phyloP scores from a whole-genome alignment of 2,888 invertebrate species.

The Nudaria mundana region DNA sequence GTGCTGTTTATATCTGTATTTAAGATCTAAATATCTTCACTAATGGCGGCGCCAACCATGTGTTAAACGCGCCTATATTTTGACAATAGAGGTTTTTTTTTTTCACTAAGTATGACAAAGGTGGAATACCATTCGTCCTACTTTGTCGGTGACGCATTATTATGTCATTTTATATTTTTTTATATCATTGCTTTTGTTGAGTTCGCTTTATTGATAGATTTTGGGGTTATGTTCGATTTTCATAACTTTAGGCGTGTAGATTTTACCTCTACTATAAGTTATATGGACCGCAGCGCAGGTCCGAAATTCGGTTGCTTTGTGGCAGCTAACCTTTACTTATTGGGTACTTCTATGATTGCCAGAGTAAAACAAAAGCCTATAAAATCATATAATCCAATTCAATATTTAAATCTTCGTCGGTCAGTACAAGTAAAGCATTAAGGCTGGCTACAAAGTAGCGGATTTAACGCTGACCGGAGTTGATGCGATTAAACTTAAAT shows the following conservation, averaged over 20 bases:
- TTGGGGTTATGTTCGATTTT: slow-evolving; percentile 1
- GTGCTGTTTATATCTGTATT: slow-evolving; percentile 18
- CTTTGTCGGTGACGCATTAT: slow-evolving; percentile 30
- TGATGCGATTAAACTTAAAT: slow-evolving; percentile 34
- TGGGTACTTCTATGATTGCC: no score
- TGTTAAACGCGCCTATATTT: slow-evolving; percentile 62
- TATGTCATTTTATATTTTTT: slow-evolving; percentile 25
- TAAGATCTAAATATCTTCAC: slow-evolving; percentile 21
- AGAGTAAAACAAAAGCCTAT: no score
- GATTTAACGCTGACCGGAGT: slow-evolving; percentile 32
- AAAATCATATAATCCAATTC: no score
- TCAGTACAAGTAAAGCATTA: slow-evolving; percentile 27
- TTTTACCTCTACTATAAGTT: no score
- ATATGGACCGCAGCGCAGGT: no score
- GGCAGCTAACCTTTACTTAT: no score
- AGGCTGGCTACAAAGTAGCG: slow-evolving; percentile 21
- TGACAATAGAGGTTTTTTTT: slow-evolving; percentile 62
- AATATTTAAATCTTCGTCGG: no score
- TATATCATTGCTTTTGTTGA: slow-evolving; percentile 6
- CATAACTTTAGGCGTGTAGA: no score
- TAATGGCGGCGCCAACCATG: slow-evolving; percentile 56
- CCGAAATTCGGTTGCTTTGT: no score
- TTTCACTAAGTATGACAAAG: slow-evolving; percentile 34
- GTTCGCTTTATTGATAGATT: slow-evolving; percentile 5
- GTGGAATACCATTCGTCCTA: slow-evolving; percentile 26